Evolutionary conservation across 2,888 invertebrate species (phyloP), one percentile per base, ranked within the genome.

Genomic region (Scelioninae gen. 2): DNA sequence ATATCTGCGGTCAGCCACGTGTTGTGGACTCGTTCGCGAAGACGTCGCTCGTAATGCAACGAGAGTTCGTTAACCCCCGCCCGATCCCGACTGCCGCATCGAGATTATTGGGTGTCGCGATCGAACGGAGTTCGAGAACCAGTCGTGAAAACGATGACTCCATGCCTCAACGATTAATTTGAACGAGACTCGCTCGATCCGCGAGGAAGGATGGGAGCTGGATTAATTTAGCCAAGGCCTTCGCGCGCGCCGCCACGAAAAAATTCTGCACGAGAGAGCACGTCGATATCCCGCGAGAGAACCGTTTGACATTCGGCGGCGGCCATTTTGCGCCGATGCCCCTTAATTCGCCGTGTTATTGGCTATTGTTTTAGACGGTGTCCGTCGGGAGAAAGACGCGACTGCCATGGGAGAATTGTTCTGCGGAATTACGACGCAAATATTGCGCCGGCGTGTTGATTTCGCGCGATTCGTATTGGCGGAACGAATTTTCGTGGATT

Each of bases 41-140:
- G 61, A 65, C 69, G 70, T 65, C 65, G 70, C 70, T 48, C 45
- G 70, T 55, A 70, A 69, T 65, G 70, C 70, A 64, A 64, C 74
- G 58, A 71, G 71, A 75, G 77, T 77, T 77, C 77, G 74, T 75
- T 73, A 71, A 77, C 77, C 77, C 73, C 69, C 68, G 64, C 39
- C 65, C 74, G 74, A 77, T 77, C 74, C 68, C 73, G 67, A 76
- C 68, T 73, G 74, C 64, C 67, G 74, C 75, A 65, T 74, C 70
- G 75, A 76, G 77, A 76, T 77, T 76, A 77, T 75, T 77, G 75
- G 74, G 75, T 74, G 74, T 74, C 74, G 71, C 70, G 74, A 71
- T 65, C 58, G 74, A 63, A 70, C 61, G 50, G 70, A 65, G 61
- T 61, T 61, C 71, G 74, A 71, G 71, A 74, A 74, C 74, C 71